Base-by-base conservation (phyloP, 2,888 invertebrate genomes). In the Meghimatium bilineatum region DNA sequence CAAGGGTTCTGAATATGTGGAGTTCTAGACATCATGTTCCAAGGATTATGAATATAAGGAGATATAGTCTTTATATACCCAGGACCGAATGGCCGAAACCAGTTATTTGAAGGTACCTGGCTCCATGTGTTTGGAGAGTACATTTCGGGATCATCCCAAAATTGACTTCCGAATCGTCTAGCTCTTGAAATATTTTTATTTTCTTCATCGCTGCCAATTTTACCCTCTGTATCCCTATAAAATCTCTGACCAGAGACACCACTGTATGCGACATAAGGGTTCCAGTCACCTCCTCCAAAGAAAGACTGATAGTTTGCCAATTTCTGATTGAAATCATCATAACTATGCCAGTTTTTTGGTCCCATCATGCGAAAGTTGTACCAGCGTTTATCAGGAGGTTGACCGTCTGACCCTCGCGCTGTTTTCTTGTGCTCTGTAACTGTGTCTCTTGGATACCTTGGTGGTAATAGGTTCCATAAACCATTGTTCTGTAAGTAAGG, bases 91-190 rank as follows among this genome's bases (percentile, higher is more conserved):
- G 78, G 44, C 5, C 29, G 14, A 23, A 38, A 67, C 66, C 66
- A 44, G 32, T 49, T 63, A 63, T 63, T n/a, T n/a, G 49, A 1
- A 1, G 38, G 29, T 14, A 44, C 5, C 12, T 34, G 32, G 52
- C 26, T 23, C 78, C 78, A 78, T 29, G 14, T 10, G n/a, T 78
- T 63, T 38, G 26, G 20, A 44, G 38, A 67, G 49, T 49, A n/a
- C 49, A 78, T 78, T 17, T 66, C 32, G 0, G 32, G 63, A 32
- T 66, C 36, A 32, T 63, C 20, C 66, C 78, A 63, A 10, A 38
- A 78, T 17, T 17, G 26, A 17, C 44, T 49, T 80, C 60, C 63
- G 29, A 60, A 80, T 80, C 80, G 56, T 38, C 71, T 80, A n/a
- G 20, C 63, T 63, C 80, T 80, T 71, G 38, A 60, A 8, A 20